These are phyloP conservation scores for Oxyura jamaicensis DNA, from an alignment of 2,113 vertebrate genomes.

Conservation along the genomic window DNA sequence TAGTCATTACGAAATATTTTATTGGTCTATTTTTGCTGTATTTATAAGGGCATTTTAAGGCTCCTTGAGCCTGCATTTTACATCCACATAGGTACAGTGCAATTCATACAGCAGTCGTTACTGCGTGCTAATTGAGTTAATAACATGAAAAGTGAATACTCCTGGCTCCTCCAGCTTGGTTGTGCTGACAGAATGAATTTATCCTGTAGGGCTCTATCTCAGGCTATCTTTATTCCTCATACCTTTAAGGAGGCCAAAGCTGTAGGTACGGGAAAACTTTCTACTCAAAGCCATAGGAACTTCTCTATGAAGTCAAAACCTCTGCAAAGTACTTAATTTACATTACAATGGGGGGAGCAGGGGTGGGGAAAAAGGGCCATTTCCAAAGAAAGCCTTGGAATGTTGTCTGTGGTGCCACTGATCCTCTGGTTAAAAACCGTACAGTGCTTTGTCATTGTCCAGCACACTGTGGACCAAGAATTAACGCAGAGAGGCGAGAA, in stretches of 20 bases:
- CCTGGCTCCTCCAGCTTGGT: neutral
- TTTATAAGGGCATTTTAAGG: conserved; percentile 46
- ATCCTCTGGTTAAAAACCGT: neutral
- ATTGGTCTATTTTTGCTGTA: conserved; percentile 50
- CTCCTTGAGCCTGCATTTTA: conserved; percentile 12
- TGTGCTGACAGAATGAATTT: conserved; percentile 18
- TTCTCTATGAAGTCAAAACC: neutral
- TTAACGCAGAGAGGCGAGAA: neutral
- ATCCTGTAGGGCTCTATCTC: neutral
- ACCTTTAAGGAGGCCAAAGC: neutral
- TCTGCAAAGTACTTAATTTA: neutral
- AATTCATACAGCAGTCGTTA: conserved; percentile 14
- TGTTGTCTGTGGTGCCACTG: neutral
- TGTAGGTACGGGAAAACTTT: neutral
- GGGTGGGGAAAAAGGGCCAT: rapidly evolving
- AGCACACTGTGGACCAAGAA: neutral
- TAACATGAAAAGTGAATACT: neutral
- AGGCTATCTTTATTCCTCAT: neutral
- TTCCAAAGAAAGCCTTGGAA: neutral
- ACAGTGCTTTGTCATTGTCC: neutral
- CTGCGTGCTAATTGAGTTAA: neutral
- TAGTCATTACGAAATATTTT: conserved; percentile 59
- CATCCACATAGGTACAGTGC: neutral
- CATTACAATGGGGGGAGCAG: neutral
- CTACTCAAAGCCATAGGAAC: neutral